Base-by-base conservation (phyloP, 2,113 vertebrate species). In the Chauna torquata region DNA sequence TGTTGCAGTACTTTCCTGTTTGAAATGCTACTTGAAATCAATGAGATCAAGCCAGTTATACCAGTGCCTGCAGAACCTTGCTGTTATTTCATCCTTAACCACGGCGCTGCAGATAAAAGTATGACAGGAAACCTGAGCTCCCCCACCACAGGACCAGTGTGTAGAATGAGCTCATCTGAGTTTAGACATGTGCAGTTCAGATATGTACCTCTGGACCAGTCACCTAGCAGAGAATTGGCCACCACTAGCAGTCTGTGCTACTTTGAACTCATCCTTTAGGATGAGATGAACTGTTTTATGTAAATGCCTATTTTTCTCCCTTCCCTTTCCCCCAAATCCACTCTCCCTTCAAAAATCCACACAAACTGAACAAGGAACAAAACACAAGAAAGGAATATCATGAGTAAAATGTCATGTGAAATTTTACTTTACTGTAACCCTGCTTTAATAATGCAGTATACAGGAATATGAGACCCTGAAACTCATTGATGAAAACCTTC, bases 101-200 rank as follows among this genome's bases (percentile, higher is more conserved):
- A 9, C 0, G 1, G 15, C 50, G 10, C 8, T 66, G 11, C 11
- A 38, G 57, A 25, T 8, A 19, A n/a, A 58, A 79, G 6, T 2
- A 10, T n/a, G 6, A 82, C 32, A 72, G 34, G 16, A 72, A 72
- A 3, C 3, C 36, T 76, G 28, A 19, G 8, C 2, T 84, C 14
- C 34, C 0, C 0, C 32, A 4, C 16, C 1, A 0, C 2, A 7
- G 20, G 10, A 54, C 3, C 12, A 62, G 1, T 12, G 16, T 8
- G 2, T 11, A 16, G 25, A 11, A 49, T 65, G 28, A 61, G 9
- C 5, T 80, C 30, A 32, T 14, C 30, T 82, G 27, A 25, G 7
- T 52, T 52, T 17, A 45, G 18, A 22, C 14, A 42, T 16, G 3
- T 9, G 36, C 18, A 47, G 4, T 16, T 89, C 54, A 58, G n/a